Percentiles rank a stretch among this genome's conserved stretches.
Conservation (phyloP, 2,797 vertebrate genomes). For the Sciurus carolinensis region DNA sequence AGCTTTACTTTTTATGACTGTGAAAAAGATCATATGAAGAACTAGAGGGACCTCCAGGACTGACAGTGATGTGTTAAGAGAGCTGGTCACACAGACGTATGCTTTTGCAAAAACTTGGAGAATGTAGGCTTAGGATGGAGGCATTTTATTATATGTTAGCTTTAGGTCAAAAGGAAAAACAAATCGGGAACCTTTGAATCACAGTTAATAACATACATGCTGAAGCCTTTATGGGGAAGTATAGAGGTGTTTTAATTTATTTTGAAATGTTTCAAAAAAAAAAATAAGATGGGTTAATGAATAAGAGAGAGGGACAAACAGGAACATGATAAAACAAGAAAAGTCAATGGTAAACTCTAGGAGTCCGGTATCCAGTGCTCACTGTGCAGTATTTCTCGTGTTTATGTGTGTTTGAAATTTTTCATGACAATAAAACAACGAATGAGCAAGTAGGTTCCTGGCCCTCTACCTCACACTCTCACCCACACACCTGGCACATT, state of each 20-base stretch:
- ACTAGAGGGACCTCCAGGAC: not conserved
- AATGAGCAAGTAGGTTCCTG: not conserved
- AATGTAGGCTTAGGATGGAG: not conserved
- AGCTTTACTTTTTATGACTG: not conserved
- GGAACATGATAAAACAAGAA: not conserved
- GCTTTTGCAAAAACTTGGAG: not conserved
- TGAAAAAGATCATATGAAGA: not conserved
- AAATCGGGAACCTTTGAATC: not conserved
- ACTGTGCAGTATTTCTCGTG: not conserved
- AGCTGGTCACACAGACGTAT: not conserved
- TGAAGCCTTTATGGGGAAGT: not conserved
- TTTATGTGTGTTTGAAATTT: not conserved
- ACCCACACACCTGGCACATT: not conserved
- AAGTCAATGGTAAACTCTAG: not conserved
- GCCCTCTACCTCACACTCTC: not conserved
- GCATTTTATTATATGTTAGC: not conserved
- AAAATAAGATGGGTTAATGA: not conserved
- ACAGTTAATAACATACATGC: not conserved
- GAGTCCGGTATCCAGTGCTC: not conserved
- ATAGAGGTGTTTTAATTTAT: not conserved
- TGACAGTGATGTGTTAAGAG: not conserved
- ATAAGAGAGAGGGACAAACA: not conserved
- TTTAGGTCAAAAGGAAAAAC: not conserved
- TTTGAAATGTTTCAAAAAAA: not conserved
- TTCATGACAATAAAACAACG: not conserved